Evolutionary conservation across 1,140 invertebrate species (phyloP), one percentile per base, ranked within the genome.

Genomic region (Drosophila chauvacae): DNA sequence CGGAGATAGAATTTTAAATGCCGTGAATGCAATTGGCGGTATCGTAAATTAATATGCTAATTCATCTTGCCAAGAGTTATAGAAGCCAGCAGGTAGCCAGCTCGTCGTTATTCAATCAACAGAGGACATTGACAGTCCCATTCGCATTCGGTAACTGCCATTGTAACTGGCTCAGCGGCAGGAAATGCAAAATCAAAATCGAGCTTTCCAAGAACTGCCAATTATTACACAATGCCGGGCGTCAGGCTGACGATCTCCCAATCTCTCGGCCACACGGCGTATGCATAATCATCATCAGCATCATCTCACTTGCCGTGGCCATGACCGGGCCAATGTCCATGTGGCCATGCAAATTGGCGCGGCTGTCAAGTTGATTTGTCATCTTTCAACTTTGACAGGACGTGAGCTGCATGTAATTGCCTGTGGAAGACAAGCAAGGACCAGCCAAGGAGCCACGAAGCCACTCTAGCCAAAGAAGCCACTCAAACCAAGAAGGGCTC

Each of bases 331-430:
- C 28, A 28, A 30, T 51, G 66, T 62, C 83, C 83, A 86, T 82
- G 74, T 80, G 81, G 84, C 72, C 71, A 87, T 87, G 84, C 84
- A 87, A 87, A 87, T 87, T 87, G 84, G 83, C 72, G 64, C 80
- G 60, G 85, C 84, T 87, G 84, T 87, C 84, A 87, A 87, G 84
- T 87, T 87, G 85, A 87, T 87, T 87, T 87, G 84, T 87, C 84
- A 87, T 87, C 84, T 87, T 87, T 87, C 85, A 87, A 90, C 84
- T 90, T 88, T 87, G 84, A 87, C 83, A 87, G 83, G 80, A 87
- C 83, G 83, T 87, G 83, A 87, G 84, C 59, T 74, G 84, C 84
- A 83, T 88, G 84, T 87, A 87, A 87, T 87, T 88, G 84, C 80
- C 79, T 58, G 61, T 65, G 77, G 47, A 48, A 65, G 68, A 57